Conservation (phyloP, 2,113 vertebrate genomes). For the Loxodonta africana region DNA sequence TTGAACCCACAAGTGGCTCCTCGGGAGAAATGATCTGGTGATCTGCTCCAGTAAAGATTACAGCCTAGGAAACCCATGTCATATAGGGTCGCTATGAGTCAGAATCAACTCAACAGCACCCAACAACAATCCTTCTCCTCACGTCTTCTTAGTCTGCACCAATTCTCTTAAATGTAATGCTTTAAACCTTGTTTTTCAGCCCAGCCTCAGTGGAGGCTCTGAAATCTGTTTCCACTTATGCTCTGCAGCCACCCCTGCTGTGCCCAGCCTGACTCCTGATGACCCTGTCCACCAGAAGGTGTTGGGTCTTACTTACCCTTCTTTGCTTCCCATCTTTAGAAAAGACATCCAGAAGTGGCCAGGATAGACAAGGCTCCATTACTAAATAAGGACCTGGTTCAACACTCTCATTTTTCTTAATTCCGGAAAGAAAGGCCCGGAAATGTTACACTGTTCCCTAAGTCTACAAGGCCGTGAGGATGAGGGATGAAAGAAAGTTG, state of each 20-base stretch:
- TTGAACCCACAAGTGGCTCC: background rate
- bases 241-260: too few relatives aligned
- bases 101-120: background rate
- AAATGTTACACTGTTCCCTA: background rate
- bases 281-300: rapidly evolving
- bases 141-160: background rate
- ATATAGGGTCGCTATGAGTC: background rate
- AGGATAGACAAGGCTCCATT: background rate
- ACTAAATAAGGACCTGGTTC: background rate
- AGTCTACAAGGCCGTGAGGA: background rate
- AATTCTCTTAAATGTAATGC: background rate
- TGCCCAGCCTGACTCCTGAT: background rate
- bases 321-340: background rate
- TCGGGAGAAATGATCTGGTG: too few relatives aligned
- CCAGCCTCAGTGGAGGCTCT: background rate
- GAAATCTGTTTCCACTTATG: background rate
- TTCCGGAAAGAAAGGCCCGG: background rate
- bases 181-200: background rate
- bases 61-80: too few relatives aligned
- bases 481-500: background rate
- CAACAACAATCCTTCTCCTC: background rate
- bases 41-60: too few relatives aligned
- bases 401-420: background rate
- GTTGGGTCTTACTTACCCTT: background rate
- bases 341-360: background rate